Evolutionary conservation across 53 echinoderm and acorn worm genomes (phyloP), one percentile per base, ranked within the genome.

Genomic region (Mesocentrotus franciscanus): DNA sequence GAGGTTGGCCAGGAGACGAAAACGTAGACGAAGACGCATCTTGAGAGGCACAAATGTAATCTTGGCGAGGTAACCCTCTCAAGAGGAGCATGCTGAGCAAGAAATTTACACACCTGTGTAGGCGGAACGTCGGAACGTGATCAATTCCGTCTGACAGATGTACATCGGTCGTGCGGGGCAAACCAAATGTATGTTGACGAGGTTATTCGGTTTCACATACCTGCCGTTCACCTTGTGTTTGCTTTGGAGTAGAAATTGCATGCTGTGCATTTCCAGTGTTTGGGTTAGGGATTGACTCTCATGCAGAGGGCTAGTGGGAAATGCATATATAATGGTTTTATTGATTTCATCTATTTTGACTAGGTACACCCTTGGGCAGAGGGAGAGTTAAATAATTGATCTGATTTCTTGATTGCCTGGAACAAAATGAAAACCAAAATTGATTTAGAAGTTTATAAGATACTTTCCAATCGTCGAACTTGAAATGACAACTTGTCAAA

Each of bases 201-300:
- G 74, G 74, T 74, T 74, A 74, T 74, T 18, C 29, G 13, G 32
- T 74, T 74, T 74, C 74, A 18, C 74, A 30, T 74, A 74, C 74
- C 74, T 30, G 74, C 30, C 74, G 32, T 74, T 74, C 30, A 32
- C 74, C 2, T 10, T 30, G 32, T 32, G 32, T 74, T 74, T 74
- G 10, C 74, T 10, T 10, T 30, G 32, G 12, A 74, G 74, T 10
- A 74, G 29, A 74, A 74, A 32, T 74, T 32, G 74, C 74, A 74
- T 74, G 74, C 32, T 74, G 0, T 74, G 32, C 29, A 74, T 74
- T 30, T 74, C 10, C 32, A 32, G 74, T 74, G 74, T 74, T 74
- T 74, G 74, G 74, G 32, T 74, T 74, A 11, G 74, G 74, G 74
- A 74, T 74, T 74, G 74, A 74, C 74, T 74, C 30, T 74, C 74